Evolutionary conservation across 2,113 vertebrate genomes (phyloP).

Genomic region (Chinchilla lanigera): DNA sequence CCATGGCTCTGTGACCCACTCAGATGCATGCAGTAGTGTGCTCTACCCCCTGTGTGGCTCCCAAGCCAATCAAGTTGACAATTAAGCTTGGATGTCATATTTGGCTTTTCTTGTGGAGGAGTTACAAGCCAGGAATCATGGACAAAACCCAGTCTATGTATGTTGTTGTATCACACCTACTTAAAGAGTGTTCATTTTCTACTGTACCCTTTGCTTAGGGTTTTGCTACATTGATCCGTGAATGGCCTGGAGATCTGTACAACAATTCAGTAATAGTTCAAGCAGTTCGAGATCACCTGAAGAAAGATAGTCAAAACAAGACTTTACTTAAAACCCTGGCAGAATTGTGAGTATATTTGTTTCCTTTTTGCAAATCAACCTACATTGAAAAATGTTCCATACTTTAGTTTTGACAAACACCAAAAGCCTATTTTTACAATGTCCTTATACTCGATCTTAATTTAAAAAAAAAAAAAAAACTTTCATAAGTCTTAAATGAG

Average conservation of each 20-base stretch:
- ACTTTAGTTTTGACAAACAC: not conserved
- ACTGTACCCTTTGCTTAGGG: slow-evolving; percentile 87
- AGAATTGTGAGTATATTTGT: slow-evolving; percentile 92
- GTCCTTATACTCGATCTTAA: not conserved
- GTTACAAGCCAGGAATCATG: not conserved
- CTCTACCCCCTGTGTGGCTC: not conserved
- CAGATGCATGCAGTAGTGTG: not conserved
- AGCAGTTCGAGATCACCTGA: slow-evolving; percentile 94
- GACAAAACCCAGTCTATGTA: not conserved
- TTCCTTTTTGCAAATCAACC: not conserved
- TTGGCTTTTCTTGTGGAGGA: not conserved
- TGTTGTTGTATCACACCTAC: not conserved
- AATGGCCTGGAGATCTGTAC: slow-evolving; percentile 99
- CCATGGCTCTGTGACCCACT: not conserved
- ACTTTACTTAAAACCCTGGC: slow-evolving; percentile 95
- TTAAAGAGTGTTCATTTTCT: slow-evolving; percentile 71
- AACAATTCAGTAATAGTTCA: slow-evolving; percentile 97
- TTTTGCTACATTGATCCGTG: slow-evolving; percentile 95
- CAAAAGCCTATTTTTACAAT: not conserved
- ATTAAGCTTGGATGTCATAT: not conserved
- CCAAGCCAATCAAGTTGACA: not conserved
- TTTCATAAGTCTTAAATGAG: not conserved
- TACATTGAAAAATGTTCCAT: not conserved
- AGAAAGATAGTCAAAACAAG: slow-evolving; percentile 93
- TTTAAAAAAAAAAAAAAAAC: not conserved